A percentile compares a stretch with the other conserved stretches of the same genome.
Evolutionary conservation across 1,140 invertebrate species (phyloP).

Genomic region (Panulirus ornatus): DNA sequence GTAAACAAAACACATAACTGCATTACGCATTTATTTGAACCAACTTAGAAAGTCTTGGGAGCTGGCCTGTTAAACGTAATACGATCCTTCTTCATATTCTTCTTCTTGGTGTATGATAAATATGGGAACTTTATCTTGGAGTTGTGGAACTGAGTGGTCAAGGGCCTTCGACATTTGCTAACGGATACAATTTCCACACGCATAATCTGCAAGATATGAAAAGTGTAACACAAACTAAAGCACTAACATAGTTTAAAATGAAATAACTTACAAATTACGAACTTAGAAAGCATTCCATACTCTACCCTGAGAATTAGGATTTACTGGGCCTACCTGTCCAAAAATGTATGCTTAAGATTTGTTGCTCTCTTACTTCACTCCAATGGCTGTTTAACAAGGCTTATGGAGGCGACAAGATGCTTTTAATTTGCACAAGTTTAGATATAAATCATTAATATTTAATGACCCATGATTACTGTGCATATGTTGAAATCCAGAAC

Average conservation of each 20-base stretch:
- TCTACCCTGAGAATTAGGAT: no score
- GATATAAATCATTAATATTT: no score
- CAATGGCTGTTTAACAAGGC: constrained; percentile 34
- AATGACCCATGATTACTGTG: background rate
- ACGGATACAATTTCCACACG: constrained; percentile 95
- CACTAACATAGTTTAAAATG: background rate
- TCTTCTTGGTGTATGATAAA: constrained; percentile 83
- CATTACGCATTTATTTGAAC: background rate
- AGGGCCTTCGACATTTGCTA: constrained; percentile 91
- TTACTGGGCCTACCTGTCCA: no score
- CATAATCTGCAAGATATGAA: constrained; percentile 90
- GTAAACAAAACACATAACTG: background rate
- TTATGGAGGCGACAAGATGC: constrained; percentile 72
- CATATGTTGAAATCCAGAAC: no score
- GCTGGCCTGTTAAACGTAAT: constrained; percentile 41
- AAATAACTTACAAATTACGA: background rate
- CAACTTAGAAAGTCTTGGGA: constrained; percentile 44
- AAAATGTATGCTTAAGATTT: no score
- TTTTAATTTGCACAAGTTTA: constrained; percentile 42
- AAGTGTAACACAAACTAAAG: background rate
- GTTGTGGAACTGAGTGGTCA: constrained; percentile 99
- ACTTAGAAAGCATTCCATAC: background rate
- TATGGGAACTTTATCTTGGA: constrained; percentile 97
- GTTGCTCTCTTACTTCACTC: constrained; percentile 74
- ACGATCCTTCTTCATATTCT: constrained; percentile 60